Evolutionary conservation across 1,140 invertebrate genomes (phyloP), one percentile per base, ranked within the genome.

Genomic region (Anadara kagoshimensis): DNA sequence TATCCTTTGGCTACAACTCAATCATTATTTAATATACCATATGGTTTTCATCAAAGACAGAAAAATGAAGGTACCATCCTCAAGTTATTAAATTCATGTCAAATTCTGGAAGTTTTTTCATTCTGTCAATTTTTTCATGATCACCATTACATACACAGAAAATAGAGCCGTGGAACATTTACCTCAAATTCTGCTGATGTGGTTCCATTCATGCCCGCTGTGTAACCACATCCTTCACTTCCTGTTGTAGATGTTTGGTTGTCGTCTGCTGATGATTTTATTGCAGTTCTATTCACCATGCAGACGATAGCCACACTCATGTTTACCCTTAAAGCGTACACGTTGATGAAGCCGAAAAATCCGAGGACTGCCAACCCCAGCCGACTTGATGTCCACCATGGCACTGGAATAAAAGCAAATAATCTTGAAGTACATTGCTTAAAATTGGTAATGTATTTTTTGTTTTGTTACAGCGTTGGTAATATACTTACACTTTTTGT

Each of bases 241-340:
- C n/a, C 36, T 2, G 36, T 14, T 66, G 26, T 26, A 22, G n/a
- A 24, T 57, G 70, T 16, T 61, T 43, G 1, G 26, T 45, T 14
- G 54, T 24, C 66, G 1, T 44, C 24, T 12, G 59, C 20, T n/a
- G 63, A 73, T 18, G 53, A 44, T n/a, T 68, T 49, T 7, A 86
- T 24, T n/a, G 83, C 83, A 61, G 83, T 85, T 18, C 70, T 78
- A 64, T 84, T 87, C 29, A 88, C 87, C 86, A 88, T 88, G 72
- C 85, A 86, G 0, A 88, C 85, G 24, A 88, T 82, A 26, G 85
- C 84, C 14, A 88, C 85, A 64, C 81, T 84, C 75, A 88, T 82
- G 63, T 86, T 86, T 18, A 86, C 78, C 16, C 87, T 69, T 29
- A 87, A 69, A 36, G 85, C 79, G 71, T 87, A 87, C 11, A 87